Evolutionary conservation across 2,797 vertebrate species (phyloP), one percentile per base, ranked within the genome.

Genomic region (Cheirogaleus major): DNA sequence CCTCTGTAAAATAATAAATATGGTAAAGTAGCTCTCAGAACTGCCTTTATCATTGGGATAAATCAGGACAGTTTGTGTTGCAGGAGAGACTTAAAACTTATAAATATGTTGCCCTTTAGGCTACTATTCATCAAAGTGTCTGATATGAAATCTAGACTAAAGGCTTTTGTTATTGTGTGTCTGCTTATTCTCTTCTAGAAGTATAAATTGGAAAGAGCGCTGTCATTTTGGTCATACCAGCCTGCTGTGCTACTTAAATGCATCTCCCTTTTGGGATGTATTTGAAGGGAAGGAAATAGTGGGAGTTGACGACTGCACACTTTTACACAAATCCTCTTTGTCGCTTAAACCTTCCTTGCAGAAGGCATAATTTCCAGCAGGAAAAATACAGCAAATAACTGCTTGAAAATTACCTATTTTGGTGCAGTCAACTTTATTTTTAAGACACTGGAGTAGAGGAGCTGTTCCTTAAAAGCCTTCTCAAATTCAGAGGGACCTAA

Each of bases 201-300:
- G 94, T 6, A 61, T 50, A 79, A 92, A 91, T 48, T 89, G 98
- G 97, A 98, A 97, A 96, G 96, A 93, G 70, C 4, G 97, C 99
- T 98, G 98, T 99, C 98, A 67, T 98, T 99, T 98, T 98, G 98
- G 98, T 98, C 91, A 61, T 97, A 94, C 95, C 78, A 98, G 98
- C 98, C 98, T 97, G 98, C 99, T 98, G 98, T 98, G 98, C 98
- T 98, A 97, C 98, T 98, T 97, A 99, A 99, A 98, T 96, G 98
- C 98, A 98, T 98, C 98, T 84, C 20, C 95, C 93, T 97, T 97
- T 95, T 59, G 97, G 91, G 95, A 88, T 92, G n/a, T 55, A 95
- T 97, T 96, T 86, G 97, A 92, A 93, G 93, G 90, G 90, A 93
- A 95, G 95, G 69, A 92, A 94, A 95, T 96, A 65, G 87, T 88